Evolutionary conservation across 2,888 invertebrate species (phyloP).

Genomic region (Serrognathus titanus): DNA sequence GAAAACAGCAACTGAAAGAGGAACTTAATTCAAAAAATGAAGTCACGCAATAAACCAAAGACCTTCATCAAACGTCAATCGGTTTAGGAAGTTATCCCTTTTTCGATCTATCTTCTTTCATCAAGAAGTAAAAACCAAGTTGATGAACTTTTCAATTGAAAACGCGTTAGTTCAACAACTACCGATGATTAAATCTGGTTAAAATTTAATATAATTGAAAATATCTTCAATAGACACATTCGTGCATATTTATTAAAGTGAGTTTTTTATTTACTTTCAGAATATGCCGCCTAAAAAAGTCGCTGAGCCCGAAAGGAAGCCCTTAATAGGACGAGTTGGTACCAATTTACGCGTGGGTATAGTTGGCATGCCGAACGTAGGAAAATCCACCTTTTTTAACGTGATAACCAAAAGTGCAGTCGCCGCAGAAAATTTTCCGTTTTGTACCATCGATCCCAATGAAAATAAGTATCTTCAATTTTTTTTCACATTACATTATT

Average conservation of each 20-base stretch:
- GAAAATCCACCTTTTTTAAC: conserved; percentile 99
- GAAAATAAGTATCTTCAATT: conserved; percentile 86
- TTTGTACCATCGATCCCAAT: conserved; percentile 99
- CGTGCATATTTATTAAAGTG: background rate
- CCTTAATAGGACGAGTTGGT: conserved; percentile 90
- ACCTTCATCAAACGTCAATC: too few species aligned
- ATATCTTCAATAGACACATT: background rate
- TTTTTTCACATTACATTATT: too few species aligned
- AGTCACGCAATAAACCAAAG: too few species aligned
- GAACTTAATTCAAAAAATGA: too few species aligned
- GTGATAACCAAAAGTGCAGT: conserved; percentile 96
- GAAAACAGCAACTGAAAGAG: too few species aligned
- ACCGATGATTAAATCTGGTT: too few species aligned
- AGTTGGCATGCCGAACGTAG: conserved; percentile 95
- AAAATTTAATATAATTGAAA: too few species aligned
- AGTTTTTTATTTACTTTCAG: conserved; percentile 9
- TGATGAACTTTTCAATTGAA: too few species aligned
- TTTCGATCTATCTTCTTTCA: too few species aligned
- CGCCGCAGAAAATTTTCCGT: conserved; percentile 98
- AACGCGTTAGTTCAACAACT: too few species aligned
- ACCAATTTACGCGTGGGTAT: conserved; percentile 97
- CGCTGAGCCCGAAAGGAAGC: conserved; percentile 83
- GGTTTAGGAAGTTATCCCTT: too few species aligned
- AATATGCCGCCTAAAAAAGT: conserved; percentile 84
- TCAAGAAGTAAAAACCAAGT: too few species aligned